These are phyloP conservation scores for Channallabes apus DNA, from an alignment of 2,797 vertebrate genomes.

Conservation along the genomic window DNA sequence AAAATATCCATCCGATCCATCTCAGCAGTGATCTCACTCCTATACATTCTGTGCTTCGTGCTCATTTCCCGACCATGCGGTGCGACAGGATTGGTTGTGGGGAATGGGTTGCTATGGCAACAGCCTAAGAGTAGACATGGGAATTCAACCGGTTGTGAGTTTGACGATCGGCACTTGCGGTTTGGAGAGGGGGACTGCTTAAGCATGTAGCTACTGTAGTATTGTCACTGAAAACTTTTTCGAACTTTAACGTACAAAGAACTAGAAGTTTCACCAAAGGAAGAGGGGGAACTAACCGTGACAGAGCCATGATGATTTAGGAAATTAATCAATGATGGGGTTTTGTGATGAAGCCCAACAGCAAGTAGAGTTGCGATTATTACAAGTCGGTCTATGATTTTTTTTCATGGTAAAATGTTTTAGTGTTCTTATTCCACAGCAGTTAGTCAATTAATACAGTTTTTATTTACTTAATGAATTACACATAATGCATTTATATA, in stretches of 20 bases:
- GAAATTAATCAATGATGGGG: slow-evolving; percentile 20
- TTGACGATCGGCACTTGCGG: slow-evolving; percentile 41
- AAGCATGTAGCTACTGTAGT: background rate
- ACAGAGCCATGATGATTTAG: background rate
- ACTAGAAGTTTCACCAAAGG: background rate
- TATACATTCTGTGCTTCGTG: slow-evolving; percentile 47
- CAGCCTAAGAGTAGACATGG: slow-evolving; percentile 49
- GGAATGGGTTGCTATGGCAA: slow-evolving; percentile 55
- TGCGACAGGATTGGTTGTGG: slow-evolving; percentile 48
- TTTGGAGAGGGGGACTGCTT: slow-evolving; percentile 5
- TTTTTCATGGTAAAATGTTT: background rate
- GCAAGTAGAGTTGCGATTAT: background rate
- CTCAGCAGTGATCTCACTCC: slow-evolving; percentile 41
- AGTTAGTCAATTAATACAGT: background rate
- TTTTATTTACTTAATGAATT: background rate
- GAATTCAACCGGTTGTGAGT: slow-evolving; percentile 40
- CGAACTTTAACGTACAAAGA: background rate
- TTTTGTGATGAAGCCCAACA: background rate
- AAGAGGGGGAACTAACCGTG: background rate
- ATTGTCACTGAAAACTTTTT: background rate
- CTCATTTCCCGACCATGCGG: slow-evolving; percentile 52
- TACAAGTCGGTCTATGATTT: background rate
- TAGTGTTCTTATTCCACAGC: background rate
- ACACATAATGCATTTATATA: background rate
- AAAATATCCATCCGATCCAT: slow-evolving; percentile 21